These are phyloP conservation scores for Laticauda laticaudata DNA, from an alignment of 2,113 vertebrate species.

Conservation along the genomic window DNA sequence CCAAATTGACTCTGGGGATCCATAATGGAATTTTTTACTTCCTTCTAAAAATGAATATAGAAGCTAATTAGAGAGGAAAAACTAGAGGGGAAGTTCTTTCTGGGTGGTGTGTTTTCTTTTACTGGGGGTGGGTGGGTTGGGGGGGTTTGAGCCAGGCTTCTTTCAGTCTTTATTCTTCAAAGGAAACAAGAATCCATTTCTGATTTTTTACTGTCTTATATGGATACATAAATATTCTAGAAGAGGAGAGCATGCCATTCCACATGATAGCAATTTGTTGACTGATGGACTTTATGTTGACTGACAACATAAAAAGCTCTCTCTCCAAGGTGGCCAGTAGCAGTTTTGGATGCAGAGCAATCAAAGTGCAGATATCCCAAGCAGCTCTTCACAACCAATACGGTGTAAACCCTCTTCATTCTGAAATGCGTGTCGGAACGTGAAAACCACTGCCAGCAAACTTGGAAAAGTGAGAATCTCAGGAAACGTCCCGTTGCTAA, in stretches of 20 bases:
- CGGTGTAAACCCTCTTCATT: background rate
- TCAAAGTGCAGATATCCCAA: background rate
- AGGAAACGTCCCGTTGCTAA: background rate
- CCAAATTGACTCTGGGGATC: background rate
- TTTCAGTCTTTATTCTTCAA: background rate
- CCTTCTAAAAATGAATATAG: background rate
- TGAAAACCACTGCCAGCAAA: background rate
- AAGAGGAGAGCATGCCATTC: background rate
- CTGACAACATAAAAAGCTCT: background rate
- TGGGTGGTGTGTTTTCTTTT: background rate
- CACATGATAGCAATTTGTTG: background rate
- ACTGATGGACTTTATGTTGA: background rate
- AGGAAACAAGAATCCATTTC: background rate
- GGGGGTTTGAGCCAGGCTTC: background rate
- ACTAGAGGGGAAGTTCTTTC: background rate
- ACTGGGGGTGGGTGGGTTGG: background rate
- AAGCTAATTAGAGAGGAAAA: background rate
- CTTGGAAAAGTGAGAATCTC: background rate
- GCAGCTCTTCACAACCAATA: background rate
- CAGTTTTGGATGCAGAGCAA: background rate
- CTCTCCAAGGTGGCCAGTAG: background rate
- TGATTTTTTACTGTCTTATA: background rate
- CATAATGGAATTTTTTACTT: background rate
- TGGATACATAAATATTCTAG: background rate
- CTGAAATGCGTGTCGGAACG: background rate